A percentile compares a stretch with the other conserved stretches of the same genome.
phyloP scores from a whole-genome alignment of 1,140 invertebrate genomes.

The Euwallacea fornicatus region DNA sequence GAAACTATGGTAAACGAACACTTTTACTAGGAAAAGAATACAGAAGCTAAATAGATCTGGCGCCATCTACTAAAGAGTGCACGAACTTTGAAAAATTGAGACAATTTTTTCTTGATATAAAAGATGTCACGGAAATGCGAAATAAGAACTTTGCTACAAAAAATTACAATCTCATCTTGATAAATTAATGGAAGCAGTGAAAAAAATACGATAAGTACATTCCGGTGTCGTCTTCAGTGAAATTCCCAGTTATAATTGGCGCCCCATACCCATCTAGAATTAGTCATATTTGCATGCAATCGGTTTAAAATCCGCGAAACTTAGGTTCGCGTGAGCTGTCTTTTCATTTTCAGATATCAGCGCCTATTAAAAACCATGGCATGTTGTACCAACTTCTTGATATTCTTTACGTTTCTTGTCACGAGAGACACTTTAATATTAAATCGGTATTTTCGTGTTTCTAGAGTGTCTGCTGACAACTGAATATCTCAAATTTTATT shows the following conservation, averaged over 20 bases:
- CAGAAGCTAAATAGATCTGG: background rate
- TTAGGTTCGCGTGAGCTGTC: background rate
- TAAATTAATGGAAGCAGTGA: background rate
- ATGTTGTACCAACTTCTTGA: constrained; percentile 3
- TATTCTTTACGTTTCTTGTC: constrained; percentile 7
- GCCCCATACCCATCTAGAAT: background rate
- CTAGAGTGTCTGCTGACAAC: too few species aligned
- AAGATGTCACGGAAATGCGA: background rate
- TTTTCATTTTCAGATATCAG: background rate
- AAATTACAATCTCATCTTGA: background rate
- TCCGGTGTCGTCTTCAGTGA: too few species aligned
- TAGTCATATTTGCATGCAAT: background rate
- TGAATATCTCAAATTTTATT: too few species aligned
- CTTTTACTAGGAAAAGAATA: background rate
- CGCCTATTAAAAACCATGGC: constrained; percentile 4
- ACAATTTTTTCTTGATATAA: too few species aligned
- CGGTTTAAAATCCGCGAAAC: background rate
- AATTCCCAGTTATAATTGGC: too few species aligned
- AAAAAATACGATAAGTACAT: background rate
- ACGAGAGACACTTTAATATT: constrained; percentile 5
- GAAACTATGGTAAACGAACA: background rate
- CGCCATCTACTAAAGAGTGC: too few species aligned
- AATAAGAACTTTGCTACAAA: background rate
- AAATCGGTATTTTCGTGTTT: too few species aligned
- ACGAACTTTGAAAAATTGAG: too few species aligned